Conservation (phyloP, 2,113 vertebrate genomes). For the Micronycteris hirsuta region DNA sequence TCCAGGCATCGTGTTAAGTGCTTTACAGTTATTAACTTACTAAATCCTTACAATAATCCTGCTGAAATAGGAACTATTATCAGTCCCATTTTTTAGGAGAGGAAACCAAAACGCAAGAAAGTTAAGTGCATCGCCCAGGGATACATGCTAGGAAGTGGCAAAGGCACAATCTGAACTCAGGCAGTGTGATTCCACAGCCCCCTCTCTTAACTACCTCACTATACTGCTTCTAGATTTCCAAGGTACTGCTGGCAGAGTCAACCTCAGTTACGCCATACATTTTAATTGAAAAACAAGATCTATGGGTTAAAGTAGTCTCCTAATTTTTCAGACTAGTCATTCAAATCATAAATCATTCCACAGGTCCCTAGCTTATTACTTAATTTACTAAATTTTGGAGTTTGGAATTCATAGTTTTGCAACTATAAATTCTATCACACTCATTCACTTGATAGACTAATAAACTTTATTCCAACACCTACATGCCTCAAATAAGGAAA, state of each 20-base stretch:
- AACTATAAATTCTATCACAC: neutral
- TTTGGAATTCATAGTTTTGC: neutral
- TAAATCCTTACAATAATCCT: neutral
- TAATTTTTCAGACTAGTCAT: conserved; percentile 36
- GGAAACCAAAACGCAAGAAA: neutral
- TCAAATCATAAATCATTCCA: conserved; percentile 11
- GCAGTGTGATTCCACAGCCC: neutral
- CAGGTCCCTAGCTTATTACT: neutral
- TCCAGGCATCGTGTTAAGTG: neutral
- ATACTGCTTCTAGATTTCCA: neutral
- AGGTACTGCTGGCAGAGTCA: neutral
- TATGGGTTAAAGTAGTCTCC: neutral
- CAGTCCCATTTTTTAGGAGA: neutral
- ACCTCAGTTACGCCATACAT: neutral
- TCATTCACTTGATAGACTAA: neutral
- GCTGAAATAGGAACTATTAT: neutral
- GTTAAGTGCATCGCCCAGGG: neutral
- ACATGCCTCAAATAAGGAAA: conserved; percentile 17
- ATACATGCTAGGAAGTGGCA: neutral
- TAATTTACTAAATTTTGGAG: conserved; percentile 15
- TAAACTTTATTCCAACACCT: neutral
- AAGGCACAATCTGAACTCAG: neutral
- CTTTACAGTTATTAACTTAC: neutral
- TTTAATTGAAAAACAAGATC: conserved; percentile 11
- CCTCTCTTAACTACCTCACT: neutral